Percentiles rank a stretch among this genome's conserved stretches.
phyloP scores from a whole-genome alignment of 2,888 invertebrate species.

The Boloria euphrosyne region DNA sequence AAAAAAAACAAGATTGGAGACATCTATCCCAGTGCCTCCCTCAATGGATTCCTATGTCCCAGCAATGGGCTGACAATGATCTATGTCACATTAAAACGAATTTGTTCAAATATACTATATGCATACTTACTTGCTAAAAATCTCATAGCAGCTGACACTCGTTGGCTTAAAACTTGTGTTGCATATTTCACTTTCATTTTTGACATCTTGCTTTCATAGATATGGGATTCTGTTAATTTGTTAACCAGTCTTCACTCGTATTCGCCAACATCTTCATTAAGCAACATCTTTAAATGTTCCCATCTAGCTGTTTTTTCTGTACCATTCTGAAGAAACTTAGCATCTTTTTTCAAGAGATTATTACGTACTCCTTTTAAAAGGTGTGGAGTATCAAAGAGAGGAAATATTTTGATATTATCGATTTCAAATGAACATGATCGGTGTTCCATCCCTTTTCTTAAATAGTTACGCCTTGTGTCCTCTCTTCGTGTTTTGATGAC shows the following conservation, averaged over 20 bases:
- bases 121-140: slow-evolving; percentile 29
- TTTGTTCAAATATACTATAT: no score
- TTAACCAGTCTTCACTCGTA: slow-evolving; percentile 32
- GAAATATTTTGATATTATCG: slow-evolving; percentile 29
- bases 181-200: slow-evolving; percentile 36
- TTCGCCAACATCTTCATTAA: slow-evolving; percentile 23
- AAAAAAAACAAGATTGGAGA: no score
- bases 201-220: slow-evolving; percentile 20
- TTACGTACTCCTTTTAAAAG: slow-evolving; percentile 38
- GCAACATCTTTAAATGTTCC: no score
- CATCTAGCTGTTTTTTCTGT: slow-evolving; percentile 15
- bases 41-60: no score
- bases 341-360: slow-evolving; percentile 33
- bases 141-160: slow-evolving; percentile 26
- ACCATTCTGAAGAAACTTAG: slow-evolving; percentile 19
- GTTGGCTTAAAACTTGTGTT: slow-evolving; percentile 32
- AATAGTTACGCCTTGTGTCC: neutral
- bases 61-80: no score
- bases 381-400: slow-evolving; percentile 36
- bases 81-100: no score
- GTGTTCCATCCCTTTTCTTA: slow-evolving; percentile 11
- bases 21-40: no score
- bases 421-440: slow-evolving; percentile 20
- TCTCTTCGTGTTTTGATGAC: neutral
- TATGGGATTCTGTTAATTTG: slow-evolving; percentile 34